phyloP scores from a whole-genome alignment of 2,888 invertebrate genomes.

The Lottia gigantea region DNA sequence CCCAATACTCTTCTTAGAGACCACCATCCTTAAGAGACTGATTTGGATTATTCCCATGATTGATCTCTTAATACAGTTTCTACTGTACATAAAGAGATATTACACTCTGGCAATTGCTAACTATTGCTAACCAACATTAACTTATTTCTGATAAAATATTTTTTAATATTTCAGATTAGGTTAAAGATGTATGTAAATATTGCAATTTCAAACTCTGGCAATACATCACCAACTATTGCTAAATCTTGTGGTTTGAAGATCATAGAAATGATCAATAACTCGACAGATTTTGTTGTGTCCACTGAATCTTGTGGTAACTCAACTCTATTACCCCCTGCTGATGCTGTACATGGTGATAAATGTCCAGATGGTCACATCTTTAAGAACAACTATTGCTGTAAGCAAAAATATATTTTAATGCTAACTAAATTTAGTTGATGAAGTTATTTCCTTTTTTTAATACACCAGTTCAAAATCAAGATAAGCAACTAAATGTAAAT shows the following conservation, averaged over 20 bases:
- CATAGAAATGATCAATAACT: neutral
- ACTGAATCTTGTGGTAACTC: slow-evolving; percentile 20
- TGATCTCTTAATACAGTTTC: no score
- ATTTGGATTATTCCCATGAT: no score
- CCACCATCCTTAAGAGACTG: no score
- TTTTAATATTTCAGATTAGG: slow-evolving; percentile 10
- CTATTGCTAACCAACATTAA: no score
- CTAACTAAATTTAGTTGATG: neutral
- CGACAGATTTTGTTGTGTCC: neutral
- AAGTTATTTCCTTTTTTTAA: neutral
- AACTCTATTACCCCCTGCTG: slow-evolving; percentile 19
- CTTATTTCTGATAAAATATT: no score
- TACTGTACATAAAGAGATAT: no score
- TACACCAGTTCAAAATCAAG: no score
- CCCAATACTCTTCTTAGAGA: no score
- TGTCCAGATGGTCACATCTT: slow-evolving; percentile 25
- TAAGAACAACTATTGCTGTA: slow-evolving; percentile 26
- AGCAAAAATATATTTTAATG: slow-evolving; percentile 13
- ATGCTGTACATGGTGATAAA: slow-evolving; percentile 16
- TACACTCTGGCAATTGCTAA: no score
- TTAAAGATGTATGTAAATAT: slow-evolving; percentile 21
- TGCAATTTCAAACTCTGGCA: slow-evolving; percentile 15
- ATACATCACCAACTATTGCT: neutral
- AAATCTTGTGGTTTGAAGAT: neutral
- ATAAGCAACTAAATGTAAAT: no score